A percentile compares a stretch with the other conserved stretches of the same genome.
Conservation (phyloP, 2,888 invertebrate species). For the Andrena hattorfiana region DNA sequence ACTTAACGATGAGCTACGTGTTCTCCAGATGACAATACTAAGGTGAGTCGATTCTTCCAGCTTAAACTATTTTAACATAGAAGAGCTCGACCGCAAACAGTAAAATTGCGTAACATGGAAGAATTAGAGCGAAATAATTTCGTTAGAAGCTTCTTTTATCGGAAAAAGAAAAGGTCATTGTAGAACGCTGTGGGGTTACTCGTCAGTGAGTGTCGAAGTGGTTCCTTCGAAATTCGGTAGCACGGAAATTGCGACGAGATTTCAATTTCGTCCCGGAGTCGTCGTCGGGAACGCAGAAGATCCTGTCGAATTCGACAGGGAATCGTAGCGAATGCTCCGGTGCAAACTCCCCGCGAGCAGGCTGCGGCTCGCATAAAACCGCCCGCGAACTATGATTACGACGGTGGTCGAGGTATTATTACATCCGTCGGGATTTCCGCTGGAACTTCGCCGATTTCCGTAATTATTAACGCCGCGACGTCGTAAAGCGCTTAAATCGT, state of each 20-base stretch:
- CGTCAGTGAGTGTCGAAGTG: background rate
- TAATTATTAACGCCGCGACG: constrained; percentile 45
- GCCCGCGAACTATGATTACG: constrained; percentile 36
- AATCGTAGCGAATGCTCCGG: constrained; percentile 9
- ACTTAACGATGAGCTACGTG: constrained; percentile 83
- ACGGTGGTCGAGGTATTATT: constrained; percentile 32
- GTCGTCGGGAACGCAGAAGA: constrained; percentile 14
- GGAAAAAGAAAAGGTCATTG: background rate
- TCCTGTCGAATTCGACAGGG: constrained; percentile 30
- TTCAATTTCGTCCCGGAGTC: constrained; percentile 16
- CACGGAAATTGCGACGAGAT: background rate
- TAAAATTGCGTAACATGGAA: too few species aligned
- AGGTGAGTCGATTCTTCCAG: constrained; percentile 73
- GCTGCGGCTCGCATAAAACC: constrained; percentile 31
- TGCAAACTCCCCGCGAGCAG: constrained; percentile 29
- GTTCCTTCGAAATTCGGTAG: constrained; percentile 4
- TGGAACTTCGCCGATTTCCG: constrained; percentile 38
- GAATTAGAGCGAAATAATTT: too few species aligned
- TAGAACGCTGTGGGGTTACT: background rate
- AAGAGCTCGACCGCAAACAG: too few species aligned
- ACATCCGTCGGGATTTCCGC: constrained; percentile 14
- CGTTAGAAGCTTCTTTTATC: background rate
- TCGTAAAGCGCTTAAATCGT: constrained; percentile 23
- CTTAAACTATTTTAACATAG: background rate
- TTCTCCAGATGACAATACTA: constrained; percentile 85